Conservation (phyloP, 1,140 invertebrate species). For the Adelges cooleyi region DNA sequence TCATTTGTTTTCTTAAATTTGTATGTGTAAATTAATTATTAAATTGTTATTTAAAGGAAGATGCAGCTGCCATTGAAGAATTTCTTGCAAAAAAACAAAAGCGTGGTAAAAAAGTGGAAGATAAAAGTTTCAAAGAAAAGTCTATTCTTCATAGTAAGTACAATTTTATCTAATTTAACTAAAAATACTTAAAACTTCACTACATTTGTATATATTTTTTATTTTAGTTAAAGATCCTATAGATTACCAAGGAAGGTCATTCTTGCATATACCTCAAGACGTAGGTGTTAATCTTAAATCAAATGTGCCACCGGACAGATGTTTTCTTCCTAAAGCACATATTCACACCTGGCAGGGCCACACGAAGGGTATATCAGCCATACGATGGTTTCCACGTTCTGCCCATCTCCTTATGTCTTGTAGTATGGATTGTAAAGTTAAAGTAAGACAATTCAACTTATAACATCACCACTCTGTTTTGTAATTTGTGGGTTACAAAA, state of each 20-base stretch:
- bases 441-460: conserved; percentile 48
- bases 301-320: conserved; percentile 85
- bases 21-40: neutral
- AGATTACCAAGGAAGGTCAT: conserved; percentile 95
- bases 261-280: conserved; percentile 87
- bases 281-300: conserved; percentile 88
- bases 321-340: conserved; percentile 93
- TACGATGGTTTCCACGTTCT: conserved; percentile 88
- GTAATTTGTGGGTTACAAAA: too few species aligned
- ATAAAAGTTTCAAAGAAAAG: conserved; percentile 89
- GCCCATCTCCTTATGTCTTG: conserved; percentile 91
- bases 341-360: conserved; percentile 96
- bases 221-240: conserved; percentile 79
- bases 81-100: conserved; percentile 85
- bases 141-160: conserved; percentile 82
- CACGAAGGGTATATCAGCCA: conserved; percentile 91
- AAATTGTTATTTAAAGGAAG: conserved; percentile 49
- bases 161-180: conserved; percentile 20
- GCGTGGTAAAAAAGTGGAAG: conserved; percentile 68
- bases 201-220: conserved; percentile 33
- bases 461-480: neutral
- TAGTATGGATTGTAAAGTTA: conserved; percentile 94
- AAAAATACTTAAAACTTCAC: neutral
- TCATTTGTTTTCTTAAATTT: neutral
- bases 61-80: conserved; percentile 85